Evolutionary conservation across 2,888 invertebrate species (phyloP), one percentile per base, ranked within the genome.

Genomic region (Trissolcus japonicus): DNA sequence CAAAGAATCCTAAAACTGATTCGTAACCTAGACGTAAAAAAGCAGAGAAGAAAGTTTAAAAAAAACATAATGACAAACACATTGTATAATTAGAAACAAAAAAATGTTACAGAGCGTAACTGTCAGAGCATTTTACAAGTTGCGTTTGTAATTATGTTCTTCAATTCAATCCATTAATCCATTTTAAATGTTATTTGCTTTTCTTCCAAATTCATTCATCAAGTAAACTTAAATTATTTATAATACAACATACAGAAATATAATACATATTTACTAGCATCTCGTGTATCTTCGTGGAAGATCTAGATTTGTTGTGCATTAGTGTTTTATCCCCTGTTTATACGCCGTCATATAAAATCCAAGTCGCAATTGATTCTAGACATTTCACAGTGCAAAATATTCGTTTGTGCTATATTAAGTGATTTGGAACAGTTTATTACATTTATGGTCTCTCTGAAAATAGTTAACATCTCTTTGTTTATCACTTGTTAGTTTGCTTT

Each of bases 211-310:
- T 16, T 61, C 66, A 67, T 67, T 57, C 56, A 66, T 73, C 67
- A 62, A 74, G 51, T 67, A 56, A 55, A 51, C 67, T 68, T 69
- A 57, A 61, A 60, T 75, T 80, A 82, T 83, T 83, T 83, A 83
- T 82, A 82, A 79, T 83, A 84, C 35, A 35, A 35, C 82, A 81
- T 83, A 85, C 82, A 85, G 83, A 86, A 86, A 86, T 85, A 84
- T 86, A 84, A 83, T 82, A 85, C 84, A 84, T 82, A 79, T 81
- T 79, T 81, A 80, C 79, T 81, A 83, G 71, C 68, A 78, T 80
- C 57, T 79, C 66, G 46, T 40, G 51, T 62, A 74, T 80, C 53
- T 57, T 79, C 61, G 61, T 66, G 76, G 68, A 76, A 76, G 68
- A 71, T 69, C 61, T 68, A 71, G 76, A 66, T 76, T 61, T 73